Evolutionary conservation across 2,797 vertebrate species (phyloP), one percentile per base, ranked within the genome.

Genomic region (Takifugu rubripes): DNA sequence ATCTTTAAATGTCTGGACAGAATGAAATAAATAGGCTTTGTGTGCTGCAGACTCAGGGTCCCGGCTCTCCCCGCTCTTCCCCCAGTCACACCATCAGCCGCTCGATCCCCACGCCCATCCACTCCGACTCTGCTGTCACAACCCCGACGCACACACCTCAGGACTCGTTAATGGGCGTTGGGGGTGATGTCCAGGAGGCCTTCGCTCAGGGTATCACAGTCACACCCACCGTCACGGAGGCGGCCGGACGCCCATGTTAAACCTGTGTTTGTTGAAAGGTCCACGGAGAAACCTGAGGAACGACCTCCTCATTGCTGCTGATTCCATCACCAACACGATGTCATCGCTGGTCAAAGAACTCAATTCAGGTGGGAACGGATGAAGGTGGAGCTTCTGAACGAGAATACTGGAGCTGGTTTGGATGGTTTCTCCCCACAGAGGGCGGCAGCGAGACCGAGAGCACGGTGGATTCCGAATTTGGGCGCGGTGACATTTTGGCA

Each of bases 301-400:
- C 53, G 96, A 99, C 81, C 91, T 99, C 56, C 90, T 99, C 54
- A 93, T 99, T 54, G 97, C 97, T 79, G 97, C 97, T 58, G 97
- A 99, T 90, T 99, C 97, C 61, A 99, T 99, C 82, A 99, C 97
- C 70, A 99, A 95, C 83, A 99, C 97, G 48, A 99, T 99, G 97
- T 99, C 96, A 24, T 98, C 95, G 52, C 86, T 99, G 36, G 97
- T 99, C 61, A 98, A 93, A 84, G 97, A 99, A 72, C 91, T 99
- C 16, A 96, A 99, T 81, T 98, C 97, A 51, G 97, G 97, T 99
- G 56, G 43, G 56, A 54, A 15, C 3, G 0, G 52, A 33, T 46
- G 1, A 49, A 1, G 1, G 54, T 4, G 11, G 0, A 8, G 25
- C n/a, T 5, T 44, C 0, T 8, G 6, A 14, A 3, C 47, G 58